phyloP scores from a whole-genome alignment of 2,113 vertebrate genomes.

The Gracilinanus agilis region DNA sequence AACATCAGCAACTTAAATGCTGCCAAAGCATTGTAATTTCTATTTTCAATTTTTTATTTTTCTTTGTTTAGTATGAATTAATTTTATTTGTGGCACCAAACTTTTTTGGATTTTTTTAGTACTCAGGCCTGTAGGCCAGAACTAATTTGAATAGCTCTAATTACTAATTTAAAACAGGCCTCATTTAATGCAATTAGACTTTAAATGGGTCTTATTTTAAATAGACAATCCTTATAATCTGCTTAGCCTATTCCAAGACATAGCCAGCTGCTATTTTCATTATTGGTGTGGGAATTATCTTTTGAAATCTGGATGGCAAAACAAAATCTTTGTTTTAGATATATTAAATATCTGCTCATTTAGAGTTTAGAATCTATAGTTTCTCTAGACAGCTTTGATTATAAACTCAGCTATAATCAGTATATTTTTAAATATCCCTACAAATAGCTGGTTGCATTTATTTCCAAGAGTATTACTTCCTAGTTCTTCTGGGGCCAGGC shows the following conservation, averaged over 20 bases:
- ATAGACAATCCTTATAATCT: background rate
- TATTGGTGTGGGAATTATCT: slow-evolving; percentile 27
- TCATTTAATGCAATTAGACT: slow-evolving; percentile 14
- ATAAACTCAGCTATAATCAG: background rate
- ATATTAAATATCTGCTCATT: slow-evolving; percentile 7
- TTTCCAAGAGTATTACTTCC: background rate
- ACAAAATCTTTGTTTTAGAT: slow-evolving; percentile 24
- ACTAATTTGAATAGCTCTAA: background rate
- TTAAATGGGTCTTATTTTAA: slow-evolving; percentile 56
- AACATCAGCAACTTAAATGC: background rate
- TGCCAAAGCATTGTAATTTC: slow-evolving; percentile 16
- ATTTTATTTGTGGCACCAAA: slow-evolving; percentile 12
- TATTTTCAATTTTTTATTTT: slow-evolving; percentile 14
- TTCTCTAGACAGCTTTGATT: background rate
- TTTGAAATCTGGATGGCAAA: slow-evolving; percentile 42
- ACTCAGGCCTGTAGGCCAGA: background rate
- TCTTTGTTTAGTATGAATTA: background rate
- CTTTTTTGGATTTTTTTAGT: slow-evolving; percentile 4
- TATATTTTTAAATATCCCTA: background rate
- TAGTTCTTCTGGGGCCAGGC: slow-evolving; percentile 35
- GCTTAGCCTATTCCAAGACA: background rate
- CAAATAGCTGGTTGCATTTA: background rate
- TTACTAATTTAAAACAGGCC: background rate
- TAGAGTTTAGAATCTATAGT: background rate
- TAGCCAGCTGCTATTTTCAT: slow-evolving; percentile 8